Evolutionary conservation across 2,888 invertebrate species (phyloP).

Genomic region (Smittia sp.): DNA sequence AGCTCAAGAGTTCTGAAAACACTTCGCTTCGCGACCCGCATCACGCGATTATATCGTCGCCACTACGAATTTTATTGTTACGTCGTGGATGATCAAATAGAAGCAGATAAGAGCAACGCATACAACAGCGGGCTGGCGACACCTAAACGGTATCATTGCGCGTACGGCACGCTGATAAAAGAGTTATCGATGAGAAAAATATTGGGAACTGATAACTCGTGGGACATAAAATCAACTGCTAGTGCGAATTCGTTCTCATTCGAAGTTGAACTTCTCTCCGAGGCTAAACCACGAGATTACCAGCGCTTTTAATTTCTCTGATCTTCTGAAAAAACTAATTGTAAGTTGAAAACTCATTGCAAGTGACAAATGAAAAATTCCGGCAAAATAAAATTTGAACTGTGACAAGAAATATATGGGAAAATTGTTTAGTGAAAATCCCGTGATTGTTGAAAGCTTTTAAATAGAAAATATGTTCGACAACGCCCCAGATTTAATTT

Average conservation of each 20-base stretch:
- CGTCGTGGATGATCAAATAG: neutral
- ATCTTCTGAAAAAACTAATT: too few relatives aligned
- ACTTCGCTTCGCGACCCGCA: too few relatives aligned
- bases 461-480: neutral
- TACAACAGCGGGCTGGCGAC: neutral
- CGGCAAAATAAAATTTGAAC: neutral
- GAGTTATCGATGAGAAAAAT: neutral
- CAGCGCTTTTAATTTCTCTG: neutral
- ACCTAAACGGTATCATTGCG: neutral
- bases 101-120: neutral
- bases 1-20: too few relatives aligned
- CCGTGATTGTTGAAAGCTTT: neutral
- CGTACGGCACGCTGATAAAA: neutral
- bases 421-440: neutral
- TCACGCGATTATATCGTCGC: too few relatives aligned
- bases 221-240: constrained; percentile 31
- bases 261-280: constrained; percentile 24
- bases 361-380: neutral
- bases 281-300: neutral
- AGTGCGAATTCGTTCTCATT: constrained; percentile 21
- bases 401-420: neutral
- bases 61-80: too few relatives aligned
- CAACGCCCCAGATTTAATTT: neutral
- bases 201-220: neutral
- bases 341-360: constrained; percentile 3